Conservation (phyloP, 2,797 vertebrate species). For the Semaprochilodus insignis region DNA sequence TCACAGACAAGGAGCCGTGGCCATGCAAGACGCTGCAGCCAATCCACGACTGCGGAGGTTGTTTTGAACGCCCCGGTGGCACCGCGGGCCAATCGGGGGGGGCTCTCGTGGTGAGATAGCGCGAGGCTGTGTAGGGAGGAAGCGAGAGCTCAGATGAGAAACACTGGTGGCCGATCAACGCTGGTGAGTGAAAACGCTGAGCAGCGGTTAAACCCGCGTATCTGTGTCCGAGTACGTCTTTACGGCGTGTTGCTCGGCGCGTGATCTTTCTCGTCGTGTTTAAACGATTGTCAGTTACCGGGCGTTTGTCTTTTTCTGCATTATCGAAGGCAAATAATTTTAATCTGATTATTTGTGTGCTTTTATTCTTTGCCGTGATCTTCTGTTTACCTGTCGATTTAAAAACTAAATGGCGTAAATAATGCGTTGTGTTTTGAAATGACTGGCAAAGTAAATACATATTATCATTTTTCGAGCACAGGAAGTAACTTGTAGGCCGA, state of each 20-base stretch:
- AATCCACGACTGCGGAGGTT: constrained; percentile 81
- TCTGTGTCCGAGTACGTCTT: fast-evolving
- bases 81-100: constrained; percentile 84
- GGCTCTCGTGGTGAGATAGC: constrained; percentile 90
- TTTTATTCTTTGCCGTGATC: too few relatives aligned
- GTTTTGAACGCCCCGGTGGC: constrained; percentile 83
- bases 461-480: not conserved
- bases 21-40: constrained; percentile 77
- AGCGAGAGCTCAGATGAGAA: constrained; percentile 41
- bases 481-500: not conserved
- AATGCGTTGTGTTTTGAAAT: constrained; percentile 39
- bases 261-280: too few relatives aligned
- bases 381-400: not conserved
- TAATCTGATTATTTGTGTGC: not conserved
- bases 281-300: not conserved
- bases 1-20: constrained; percentile 47
- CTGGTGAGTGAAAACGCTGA: constrained; percentile 37
- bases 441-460: constrained; percentile 35
- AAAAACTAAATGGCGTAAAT: not conserved
- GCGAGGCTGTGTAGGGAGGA: constrained; percentile 79
- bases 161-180: not conserved
- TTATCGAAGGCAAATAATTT: not conserved
- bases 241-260: not conserved
- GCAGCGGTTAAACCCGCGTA: not conserved
- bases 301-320: not conserved